Evolutionary conservation across 2,113 vertebrate species (phyloP), one percentile per base, ranked within the genome.

Genomic region (Edolisoma coerulescens): DNA sequence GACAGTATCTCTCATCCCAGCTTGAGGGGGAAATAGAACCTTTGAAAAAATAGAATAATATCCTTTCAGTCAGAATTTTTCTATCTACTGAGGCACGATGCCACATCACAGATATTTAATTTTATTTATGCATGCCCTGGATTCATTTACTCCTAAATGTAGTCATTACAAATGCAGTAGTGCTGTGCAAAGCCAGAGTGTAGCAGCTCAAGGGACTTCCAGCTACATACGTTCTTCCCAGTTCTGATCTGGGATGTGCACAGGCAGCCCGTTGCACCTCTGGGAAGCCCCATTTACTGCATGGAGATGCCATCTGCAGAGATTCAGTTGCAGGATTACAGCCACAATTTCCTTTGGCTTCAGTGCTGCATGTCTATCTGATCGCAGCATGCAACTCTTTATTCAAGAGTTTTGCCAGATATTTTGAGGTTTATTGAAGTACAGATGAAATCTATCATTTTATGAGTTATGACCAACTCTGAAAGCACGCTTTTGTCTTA

Each of bases 341-440:
- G 93, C 93, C 95, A 92, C 90, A 90, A 53, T 96, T 95, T 81
- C 92, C 90, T 94, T 92, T 93, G 83, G 92, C 92, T 93, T 85
- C 76, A 45, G 83, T 89, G 95, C 95, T 92, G 86, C 69, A 17
- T 60, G 41, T 87, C 89, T 84, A 20, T 79, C 82, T 80, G 76
- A 93, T 91, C 5, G 14, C 91, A 95, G 94, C 89, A 15, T 78
- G 93, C 73, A 84, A 26, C 68, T 90, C 90, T 60, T 17, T 41
- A 78, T n/a, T 84, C 22, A 22, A 88, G 75, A 91, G 82, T 92
- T 89, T 56, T 81, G 88, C 85, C 85, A 96, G 75, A 86, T 96
- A 93, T 12, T 94, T 68, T 85, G 59, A 47, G 90, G 33, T 83
- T 85, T 88, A 59, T 94, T 94, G 90, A 90, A 42, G 60, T 78